A percentile compares a stretch with the other conserved stretches of the same genome.
Conservation (phyloP, 2,888 invertebrate species). For the Rhagonycha fulva region DNA sequence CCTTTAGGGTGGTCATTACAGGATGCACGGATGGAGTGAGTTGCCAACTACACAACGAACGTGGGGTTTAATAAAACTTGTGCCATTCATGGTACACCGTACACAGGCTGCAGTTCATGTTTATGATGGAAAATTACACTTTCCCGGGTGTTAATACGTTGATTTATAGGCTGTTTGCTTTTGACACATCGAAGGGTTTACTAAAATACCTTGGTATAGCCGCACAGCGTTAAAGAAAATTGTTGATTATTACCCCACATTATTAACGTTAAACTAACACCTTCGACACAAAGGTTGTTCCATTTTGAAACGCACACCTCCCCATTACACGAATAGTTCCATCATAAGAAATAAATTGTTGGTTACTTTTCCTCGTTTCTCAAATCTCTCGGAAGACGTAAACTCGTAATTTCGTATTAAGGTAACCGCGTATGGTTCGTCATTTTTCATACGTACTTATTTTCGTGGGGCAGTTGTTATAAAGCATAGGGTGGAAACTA, state of each 20-base stretch:
- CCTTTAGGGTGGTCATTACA: constrained; percentile 28
- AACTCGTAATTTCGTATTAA: background rate
- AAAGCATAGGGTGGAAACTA: constrained; percentile 21
- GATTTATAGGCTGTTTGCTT: constrained; percentile 25
- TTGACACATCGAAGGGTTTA: constrained; percentile 14
- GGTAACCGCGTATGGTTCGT: constrained; percentile 3
- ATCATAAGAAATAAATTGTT: background rate
- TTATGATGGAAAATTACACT: constrained; percentile 36
- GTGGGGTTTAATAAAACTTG: constrained; percentile 26
- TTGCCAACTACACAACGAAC: constrained; percentile 23
- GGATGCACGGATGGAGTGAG: constrained; percentile 29
- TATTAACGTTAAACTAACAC: background rate
- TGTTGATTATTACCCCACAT: background rate
- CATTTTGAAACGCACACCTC: background rate
- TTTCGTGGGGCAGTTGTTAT: constrained; percentile 25
- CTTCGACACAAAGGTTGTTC: background rate
- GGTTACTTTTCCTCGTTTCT: background rate
- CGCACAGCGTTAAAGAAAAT: background rate
- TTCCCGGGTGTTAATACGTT: constrained; percentile 27
- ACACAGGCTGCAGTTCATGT: constrained; percentile 23
- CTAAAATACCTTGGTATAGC: background rate
- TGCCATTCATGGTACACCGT: constrained; percentile 20
- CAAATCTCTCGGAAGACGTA: background rate
- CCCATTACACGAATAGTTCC: background rate
- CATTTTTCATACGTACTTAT: constrained; percentile 19